These are phyloP conservation scores for Nibea albiflora DNA, from an alignment of 2,113 vertebrate genomes.

Conservation along the genomic window DNA sequence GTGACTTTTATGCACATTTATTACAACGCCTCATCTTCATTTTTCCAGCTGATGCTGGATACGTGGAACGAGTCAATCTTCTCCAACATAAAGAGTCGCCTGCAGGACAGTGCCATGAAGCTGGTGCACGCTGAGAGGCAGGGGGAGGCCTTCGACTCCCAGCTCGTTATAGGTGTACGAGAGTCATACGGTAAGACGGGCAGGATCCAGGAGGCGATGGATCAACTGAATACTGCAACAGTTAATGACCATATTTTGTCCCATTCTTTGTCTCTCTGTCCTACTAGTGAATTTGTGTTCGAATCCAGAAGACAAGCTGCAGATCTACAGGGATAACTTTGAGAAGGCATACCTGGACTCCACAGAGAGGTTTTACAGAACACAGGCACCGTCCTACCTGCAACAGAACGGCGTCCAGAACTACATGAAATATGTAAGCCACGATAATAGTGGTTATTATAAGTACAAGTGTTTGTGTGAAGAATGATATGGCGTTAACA, in stretches of 20 bases:
- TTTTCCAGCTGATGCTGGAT: conserved; percentile 93
- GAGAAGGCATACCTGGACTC: conserved; percentile 98
- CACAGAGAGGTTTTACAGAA: conserved; percentile 98
- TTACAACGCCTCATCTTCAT: not conserved
- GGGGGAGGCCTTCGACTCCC: conserved; percentile 97
- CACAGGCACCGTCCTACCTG: conserved; percentile 96
- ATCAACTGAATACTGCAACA: not conserved
- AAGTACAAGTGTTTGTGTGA: not conserved
- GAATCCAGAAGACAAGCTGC: conserved; percentile 97
- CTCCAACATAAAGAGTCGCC: conserved; percentile 97
- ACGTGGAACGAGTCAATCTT: conserved; percentile 99
- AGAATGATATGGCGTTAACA: not conserved
- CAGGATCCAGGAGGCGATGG: not conserved
- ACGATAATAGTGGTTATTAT: not conserved
- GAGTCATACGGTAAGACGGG: conserved; percentile 92
- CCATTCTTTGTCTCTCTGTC: not conserved
- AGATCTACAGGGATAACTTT: conserved; percentile 99
- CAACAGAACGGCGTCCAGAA: conserved; percentile 99
- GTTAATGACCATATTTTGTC: not conserved
- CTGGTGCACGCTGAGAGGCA: conserved; percentile 95
- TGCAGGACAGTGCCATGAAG: conserved; percentile 99
- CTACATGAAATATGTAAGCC: conserved; percentile 98
- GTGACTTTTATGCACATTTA: not conserved
- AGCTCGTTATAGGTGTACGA: conserved; percentile 96
- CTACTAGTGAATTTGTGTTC: conserved; percentile 95